Evolutionary conservation across 2,888 invertebrate genomes (phyloP).

Genomic region (Conus canariensis): DNA sequence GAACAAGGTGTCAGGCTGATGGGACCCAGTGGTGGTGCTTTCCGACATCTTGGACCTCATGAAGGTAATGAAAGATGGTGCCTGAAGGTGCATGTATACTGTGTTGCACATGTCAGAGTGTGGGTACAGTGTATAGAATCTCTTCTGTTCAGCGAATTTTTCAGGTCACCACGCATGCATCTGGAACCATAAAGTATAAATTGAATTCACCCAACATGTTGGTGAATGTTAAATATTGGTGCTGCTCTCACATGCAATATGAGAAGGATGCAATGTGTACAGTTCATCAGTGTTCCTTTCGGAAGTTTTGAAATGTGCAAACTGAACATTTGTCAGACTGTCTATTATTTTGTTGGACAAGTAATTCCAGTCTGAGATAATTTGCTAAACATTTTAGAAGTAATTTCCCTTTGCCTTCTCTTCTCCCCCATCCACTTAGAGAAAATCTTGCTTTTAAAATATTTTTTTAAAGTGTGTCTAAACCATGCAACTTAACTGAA

Average conservation of each 20-base stretch:
- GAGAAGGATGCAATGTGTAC: background rate
- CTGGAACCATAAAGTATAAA: too few species aligned
- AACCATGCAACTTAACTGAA: too few species aligned
- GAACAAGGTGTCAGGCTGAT: constrained; percentile 66
- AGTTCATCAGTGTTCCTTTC: background rate
- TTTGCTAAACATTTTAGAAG: too few species aligned
- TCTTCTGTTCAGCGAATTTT: too few species aligned
- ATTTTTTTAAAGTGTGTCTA: too few species aligned
- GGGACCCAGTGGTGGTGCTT: constrained; percentile 62
- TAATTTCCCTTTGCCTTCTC: too few species aligned
- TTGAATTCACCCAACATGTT: too few species aligned
- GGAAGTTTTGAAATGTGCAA: background rate
- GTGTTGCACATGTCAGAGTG: constrained; percentile 69
- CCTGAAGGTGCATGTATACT: constrained; percentile 54
- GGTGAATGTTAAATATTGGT: background rate
- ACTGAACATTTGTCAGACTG: background rate
- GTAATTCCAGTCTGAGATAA: too few species aligned
- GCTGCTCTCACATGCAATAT: background rate
- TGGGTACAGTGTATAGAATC: constrained; percentile 46
- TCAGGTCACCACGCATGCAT: too few species aligned
- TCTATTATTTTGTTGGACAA: too few species aligned
- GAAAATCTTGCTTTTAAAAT: too few species aligned
- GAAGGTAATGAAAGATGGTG: constrained; percentile 70
- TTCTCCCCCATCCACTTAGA: too few species aligned
- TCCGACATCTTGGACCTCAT: constrained; percentile 62